Base-by-base conservation (phyloP, 2,113 vertebrate genomes). In the Mustelus asterias region DNA sequence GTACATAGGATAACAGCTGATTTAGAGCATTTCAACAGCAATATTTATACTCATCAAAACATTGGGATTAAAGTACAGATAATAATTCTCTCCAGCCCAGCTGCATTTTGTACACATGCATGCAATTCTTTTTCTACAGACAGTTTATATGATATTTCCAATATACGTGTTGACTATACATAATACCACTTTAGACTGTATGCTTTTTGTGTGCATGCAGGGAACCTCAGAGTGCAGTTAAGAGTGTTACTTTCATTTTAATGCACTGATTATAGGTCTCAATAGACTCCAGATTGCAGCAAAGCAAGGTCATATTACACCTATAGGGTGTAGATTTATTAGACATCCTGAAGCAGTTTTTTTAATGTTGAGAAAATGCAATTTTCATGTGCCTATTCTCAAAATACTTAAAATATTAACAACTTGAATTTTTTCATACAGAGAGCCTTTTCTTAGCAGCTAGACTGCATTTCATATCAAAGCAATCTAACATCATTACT, bases 41-140 rank as follows among this genome's bases (percentile, higher is more conserved):
- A 8, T 4, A 58, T 90, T 58, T 60, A 33, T 11, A 33, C 54
- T 60, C 54, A 60, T 60, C 54, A 90, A 60, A 90, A 86, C 41
- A 67, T 67, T 18, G 11, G 26, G 88, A 90, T 90, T 90, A 90
- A 90, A 90, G 33, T 60, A 60, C 88, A 90, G 88, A 90, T 54
- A 60, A 60, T 24, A 86, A 86, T 16, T 90, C 13, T n/a, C 88
- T 16, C 88, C 29, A 60, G 54, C 54, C 3, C 10, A 89, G 60
- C 26, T 58, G 26, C 29, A 58, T 60, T 90, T 90, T 90, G 29
- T 90, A 58, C 58, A 33, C 13, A 33, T 33, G 88, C 29, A 58
- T n/a, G 48, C 33, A 26, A 60, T 29, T 60, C 33, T 60, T 90
- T 90, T 90, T 60, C 0, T 16, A 60, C 3, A 54, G 2, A n/a